Evolutionary conservation across 2,113 vertebrate genomes (phyloP).

Genomic region (Urocitellus parryii): DNA sequence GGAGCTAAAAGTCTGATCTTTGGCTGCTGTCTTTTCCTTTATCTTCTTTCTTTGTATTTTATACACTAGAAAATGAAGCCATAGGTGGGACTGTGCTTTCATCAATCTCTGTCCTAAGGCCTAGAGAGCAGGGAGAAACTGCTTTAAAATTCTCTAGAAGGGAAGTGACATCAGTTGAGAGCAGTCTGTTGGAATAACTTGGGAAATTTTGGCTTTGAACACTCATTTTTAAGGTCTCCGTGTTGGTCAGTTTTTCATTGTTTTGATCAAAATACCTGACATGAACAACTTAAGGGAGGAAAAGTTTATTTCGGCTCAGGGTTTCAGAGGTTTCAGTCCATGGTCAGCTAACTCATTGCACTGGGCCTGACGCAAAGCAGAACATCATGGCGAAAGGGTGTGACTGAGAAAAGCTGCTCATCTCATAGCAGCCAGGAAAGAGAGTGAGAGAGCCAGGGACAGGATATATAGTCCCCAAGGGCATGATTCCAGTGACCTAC

Average conservation of each 20-base stretch:
- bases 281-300: neutral
- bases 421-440: neutral
- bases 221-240: neutral
- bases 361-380: neutral
- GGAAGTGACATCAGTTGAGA: neutral
- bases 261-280: neutral
- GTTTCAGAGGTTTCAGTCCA: neutral
- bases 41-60: neutral
- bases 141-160: neutral
- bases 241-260: neutral
- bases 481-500: neutral
- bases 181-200: neutral
- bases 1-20: neutral
- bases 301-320: neutral
- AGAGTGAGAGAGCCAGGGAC: neutral
- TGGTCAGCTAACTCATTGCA: neutral
- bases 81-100: neutral
- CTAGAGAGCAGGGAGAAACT: neutral
- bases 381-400: neutral
- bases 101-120: neutral
- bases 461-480: too few species aligned
- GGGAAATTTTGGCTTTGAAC: neutral
- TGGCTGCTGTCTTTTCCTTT: neutral
- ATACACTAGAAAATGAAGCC: neutral
- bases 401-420: neutral